These are phyloP conservation scores for Panzeria rudis DNA, from an alignment of 2,888 invertebrate genomes.

Conservation along the genomic window DNA sequence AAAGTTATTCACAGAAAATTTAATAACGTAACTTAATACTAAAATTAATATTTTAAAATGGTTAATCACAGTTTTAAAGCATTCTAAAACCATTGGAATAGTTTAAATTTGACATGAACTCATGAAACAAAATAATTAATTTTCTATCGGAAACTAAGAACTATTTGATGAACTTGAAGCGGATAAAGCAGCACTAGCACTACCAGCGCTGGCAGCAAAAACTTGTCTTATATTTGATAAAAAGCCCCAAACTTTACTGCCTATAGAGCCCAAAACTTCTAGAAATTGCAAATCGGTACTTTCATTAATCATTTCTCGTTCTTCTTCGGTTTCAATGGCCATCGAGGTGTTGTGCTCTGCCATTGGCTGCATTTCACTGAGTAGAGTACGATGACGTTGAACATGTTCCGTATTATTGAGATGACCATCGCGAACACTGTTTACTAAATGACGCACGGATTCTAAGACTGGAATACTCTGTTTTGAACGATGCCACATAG, in stretches of 20 bases:
- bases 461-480: constrained; percentile 80
- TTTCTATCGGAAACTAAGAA: constrained; percentile 39
- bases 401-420: constrained; percentile 77
- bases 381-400: constrained; percentile 76
- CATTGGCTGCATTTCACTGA: constrained; percentile 74
- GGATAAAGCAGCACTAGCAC: constrained; percentile 77
- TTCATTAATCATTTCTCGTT: constrained; percentile 80
- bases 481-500: constrained; percentile 78
- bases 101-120: constrained; percentile 4
- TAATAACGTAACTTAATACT: background rate
- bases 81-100: background rate
- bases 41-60: constrained; percentile 14
- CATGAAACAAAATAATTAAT: background rate
- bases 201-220: constrained; percentile 81
- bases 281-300: constrained; percentile 79
- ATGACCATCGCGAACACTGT: constrained; percentile 79
- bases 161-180: constrained; percentile 74
- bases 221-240: constrained; percentile 79
- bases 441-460: constrained; percentile 80
- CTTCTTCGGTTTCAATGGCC: constrained; percentile 81
- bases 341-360: constrained; percentile 73
- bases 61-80: constrained; percentile 65
- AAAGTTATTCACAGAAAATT: too few relatives aligned
- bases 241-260: constrained; percentile 78
- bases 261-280: constrained; percentile 79